Evolutionary conservation across 2,113 vertebrate genomes (phyloP).

Genomic region (Myiagra hebetior): DNA sequence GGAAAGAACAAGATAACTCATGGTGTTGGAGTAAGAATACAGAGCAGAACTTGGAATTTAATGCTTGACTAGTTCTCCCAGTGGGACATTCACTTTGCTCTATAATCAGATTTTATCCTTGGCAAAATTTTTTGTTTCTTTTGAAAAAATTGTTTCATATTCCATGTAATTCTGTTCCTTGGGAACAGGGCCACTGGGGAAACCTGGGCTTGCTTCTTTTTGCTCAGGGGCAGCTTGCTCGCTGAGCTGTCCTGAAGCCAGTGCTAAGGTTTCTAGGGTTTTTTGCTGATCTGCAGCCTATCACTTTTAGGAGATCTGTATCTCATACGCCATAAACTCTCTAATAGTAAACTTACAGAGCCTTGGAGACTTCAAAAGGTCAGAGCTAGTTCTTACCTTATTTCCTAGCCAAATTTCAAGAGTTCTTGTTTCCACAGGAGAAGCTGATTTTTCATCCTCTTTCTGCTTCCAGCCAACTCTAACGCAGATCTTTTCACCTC

Average conservation of each 20-base stretch:
- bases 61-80: not conserved
- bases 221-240: not conserved
- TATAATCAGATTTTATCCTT: conserved; percentile 31
- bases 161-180: not conserved
- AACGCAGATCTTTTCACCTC: not conserved
- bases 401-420: conserved; percentile 11
- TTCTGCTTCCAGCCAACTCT: not conserved
- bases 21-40: not conserved
- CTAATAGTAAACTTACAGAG: not conserved
- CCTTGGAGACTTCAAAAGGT: conserved; percentile 36
- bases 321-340: conserved; percentile 6
- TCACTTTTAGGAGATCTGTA: not conserved
- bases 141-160: not conserved
- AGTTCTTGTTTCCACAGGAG: not conserved
- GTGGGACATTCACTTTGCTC: not conserved
- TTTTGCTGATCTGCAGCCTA: not conserved
- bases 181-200: not conserved
- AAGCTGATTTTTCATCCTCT: not conserved
- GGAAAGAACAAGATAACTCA: not conserved
- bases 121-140: not conserved
- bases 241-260: not conserved
- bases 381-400: conserved; percentile 3
- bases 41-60: conserved; percentile 6
- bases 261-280: not conserved
- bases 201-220: not conserved